phyloP scores from a whole-genome alignment of 2,113 vertebrate species.

The Pituophis catenifer region DNA sequence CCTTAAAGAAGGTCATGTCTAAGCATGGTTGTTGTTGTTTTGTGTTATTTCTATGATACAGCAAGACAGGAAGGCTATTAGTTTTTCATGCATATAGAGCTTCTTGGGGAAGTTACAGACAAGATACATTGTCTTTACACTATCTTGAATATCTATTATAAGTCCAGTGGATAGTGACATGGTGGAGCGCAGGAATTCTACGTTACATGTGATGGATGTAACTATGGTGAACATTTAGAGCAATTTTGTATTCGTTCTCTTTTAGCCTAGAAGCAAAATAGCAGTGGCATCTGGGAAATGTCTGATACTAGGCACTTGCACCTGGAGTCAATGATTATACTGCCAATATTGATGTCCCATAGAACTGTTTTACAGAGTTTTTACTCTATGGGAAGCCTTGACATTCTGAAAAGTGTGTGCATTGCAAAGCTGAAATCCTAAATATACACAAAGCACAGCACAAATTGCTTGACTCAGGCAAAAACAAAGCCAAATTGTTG shows the following conservation, averaged over 20 bases:
- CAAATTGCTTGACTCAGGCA: not conserved
- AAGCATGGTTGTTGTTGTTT: not conserved
- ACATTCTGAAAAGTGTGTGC: slow-evolving; percentile 1
- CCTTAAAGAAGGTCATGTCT: not conserved
- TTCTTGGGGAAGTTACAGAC: not conserved
- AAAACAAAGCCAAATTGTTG: not conserved
- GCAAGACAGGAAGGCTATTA: not conserved
- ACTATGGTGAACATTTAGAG: not conserved
- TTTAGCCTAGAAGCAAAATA: not conserved
- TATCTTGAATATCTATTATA: not conserved
- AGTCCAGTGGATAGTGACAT: not conserved
- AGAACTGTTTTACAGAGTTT: not conserved
- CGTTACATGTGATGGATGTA: not conserved
- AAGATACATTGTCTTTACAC: not conserved
- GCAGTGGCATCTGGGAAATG: not conserved
- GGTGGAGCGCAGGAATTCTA: rapidly evolving
- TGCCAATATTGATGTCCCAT: not conserved
- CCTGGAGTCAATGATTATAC: slow-evolving; percentile 2
- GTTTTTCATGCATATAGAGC: not conserved
- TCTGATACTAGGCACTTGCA: not conserved
- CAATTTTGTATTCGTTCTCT: not conserved
- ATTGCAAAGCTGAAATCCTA: not conserved
- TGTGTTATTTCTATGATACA: not conserved
- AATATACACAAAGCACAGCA: not conserved
- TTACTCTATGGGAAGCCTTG: not conserved